Evolutionary conservation across 2,113 vertebrate genomes (phyloP).

Genomic region (Mesoclemmys tuberculata): DNA sequence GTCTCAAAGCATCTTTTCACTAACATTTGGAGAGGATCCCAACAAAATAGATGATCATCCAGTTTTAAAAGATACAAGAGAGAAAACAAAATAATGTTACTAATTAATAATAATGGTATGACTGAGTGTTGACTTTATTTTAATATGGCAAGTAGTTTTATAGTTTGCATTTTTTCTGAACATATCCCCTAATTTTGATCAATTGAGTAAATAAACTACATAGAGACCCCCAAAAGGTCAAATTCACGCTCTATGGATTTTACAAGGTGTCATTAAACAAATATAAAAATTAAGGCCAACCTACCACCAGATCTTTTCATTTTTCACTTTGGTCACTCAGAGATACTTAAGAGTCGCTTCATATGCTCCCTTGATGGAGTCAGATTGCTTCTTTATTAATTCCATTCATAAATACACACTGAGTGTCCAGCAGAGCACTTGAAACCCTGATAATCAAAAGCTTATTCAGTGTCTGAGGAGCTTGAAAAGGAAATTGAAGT

Average conservation of each 20-base stretch:
- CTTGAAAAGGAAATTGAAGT: slow-evolving; percentile 77
- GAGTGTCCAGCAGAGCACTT: slow-evolving; percentile 75
- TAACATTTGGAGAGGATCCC: neutral
- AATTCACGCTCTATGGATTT: slow-evolving; percentile 42
- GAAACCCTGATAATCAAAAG: slow-evolving; percentile 82
- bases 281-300: slow-evolving; percentile 50
- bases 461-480: slow-evolving; percentile 81
- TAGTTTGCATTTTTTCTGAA: neutral
- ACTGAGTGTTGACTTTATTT: neutral
- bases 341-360: slow-evolving; percentile 49
- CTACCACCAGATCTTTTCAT: slow-evolving; percentile 23
- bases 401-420: slow-evolving; percentile 83
- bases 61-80: neutral
- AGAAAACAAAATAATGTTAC: neutral
- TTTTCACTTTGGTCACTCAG: slow-evolving; percentile 55
- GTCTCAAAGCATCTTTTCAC: neutral
- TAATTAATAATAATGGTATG: neutral
- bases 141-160: neutral
- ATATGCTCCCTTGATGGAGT: slow-evolving; percentile 77
- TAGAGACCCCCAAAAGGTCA: neutral
- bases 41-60: neutral
- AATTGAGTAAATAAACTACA: neutral
- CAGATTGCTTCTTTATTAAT: slow-evolving; percentile 84
- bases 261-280: slow-evolving; percentile 60
- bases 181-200: neutral